phyloP scores from a whole-genome alignment of 2,113 vertebrate species.

The Pogona vitticeps region DNA sequence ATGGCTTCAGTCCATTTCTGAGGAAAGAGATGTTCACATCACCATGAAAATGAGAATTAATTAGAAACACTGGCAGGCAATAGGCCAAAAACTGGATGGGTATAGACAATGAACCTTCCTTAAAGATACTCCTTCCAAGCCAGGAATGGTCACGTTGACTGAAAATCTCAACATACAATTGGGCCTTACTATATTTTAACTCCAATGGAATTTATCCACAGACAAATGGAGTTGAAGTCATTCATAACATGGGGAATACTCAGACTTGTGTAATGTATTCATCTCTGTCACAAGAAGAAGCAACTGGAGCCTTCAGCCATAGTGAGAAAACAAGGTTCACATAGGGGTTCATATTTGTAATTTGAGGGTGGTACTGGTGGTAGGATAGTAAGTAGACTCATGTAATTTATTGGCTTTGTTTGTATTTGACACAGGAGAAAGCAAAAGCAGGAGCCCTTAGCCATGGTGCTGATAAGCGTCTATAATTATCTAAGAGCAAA shows the following conservation, averaged over 20 bases:
- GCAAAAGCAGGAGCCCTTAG: too few species aligned
- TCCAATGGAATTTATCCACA: neutral
- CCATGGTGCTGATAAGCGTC: too few species aligned
- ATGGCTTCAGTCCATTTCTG: constrained; percentile 15
- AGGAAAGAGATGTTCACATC: constrained; percentile 16
- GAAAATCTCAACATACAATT: neutral
- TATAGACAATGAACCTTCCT: neutral
- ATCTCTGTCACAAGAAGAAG: too few species aligned
- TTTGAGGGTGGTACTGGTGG: too few species aligned
- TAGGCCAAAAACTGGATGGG: neutral
- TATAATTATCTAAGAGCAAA: neutral
- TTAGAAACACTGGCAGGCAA: constrained; percentile 8
- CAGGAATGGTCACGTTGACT: neutral
- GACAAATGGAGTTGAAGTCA: neutral
- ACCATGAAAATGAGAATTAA: constrained; percentile 1
- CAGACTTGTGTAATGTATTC: neutral
- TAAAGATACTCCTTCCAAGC: neutral
- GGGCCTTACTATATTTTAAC: neutral
- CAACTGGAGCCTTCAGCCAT: too few species aligned
- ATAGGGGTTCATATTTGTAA: too few species aligned
- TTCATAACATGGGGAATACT: neutral
- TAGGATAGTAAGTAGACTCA: too few species aligned
- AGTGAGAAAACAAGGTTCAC: too few species aligned
- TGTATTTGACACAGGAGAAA: too few species aligned
- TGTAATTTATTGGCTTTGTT: too few species aligned